phyloP scores from a whole-genome alignment of 1,140 invertebrate genomes.

The Micrasema minimum region DNA sequence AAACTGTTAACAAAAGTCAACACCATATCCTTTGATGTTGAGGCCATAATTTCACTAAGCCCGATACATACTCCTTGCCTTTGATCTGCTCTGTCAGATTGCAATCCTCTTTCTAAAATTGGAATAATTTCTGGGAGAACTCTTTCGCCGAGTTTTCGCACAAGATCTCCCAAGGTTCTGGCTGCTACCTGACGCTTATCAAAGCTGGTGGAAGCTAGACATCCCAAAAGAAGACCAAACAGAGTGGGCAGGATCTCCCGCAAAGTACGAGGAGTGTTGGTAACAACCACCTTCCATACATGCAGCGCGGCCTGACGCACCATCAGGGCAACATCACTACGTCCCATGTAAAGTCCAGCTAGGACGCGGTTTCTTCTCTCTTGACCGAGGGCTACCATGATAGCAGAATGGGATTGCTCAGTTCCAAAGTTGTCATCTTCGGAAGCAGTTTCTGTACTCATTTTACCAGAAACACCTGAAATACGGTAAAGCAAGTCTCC shows the following conservation, averaged over 20 bases:
- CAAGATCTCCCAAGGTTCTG: slow-evolving; percentile 95
- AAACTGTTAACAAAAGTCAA: slow-evolving; percentile 93
- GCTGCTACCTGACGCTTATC: slow-evolving; percentile 97
- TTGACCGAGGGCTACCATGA: slow-evolving; percentile 86
- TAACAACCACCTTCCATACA: slow-evolving; percentile 98
- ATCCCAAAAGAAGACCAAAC: slow-evolving; percentile 90
- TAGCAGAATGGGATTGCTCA: slow-evolving; percentile 93
- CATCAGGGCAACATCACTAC: slow-evolving; percentile 96
- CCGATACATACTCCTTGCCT: slow-evolving; percentile 98
- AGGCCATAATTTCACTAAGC: slow-evolving; percentile 97
- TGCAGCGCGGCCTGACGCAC: slow-evolving; percentile 97
- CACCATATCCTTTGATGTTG: slow-evolving; percentile 95
- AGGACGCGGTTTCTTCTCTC: slow-evolving; percentile 93
- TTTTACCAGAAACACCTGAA: slow-evolving; percentile 97
- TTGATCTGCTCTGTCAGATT: slow-evolving; percentile 91
- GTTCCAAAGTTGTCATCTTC: slow-evolving; percentile 99
- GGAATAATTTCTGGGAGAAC: slow-evolving; percentile 98
- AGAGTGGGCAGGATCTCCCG: slow-evolving; percentile 95
- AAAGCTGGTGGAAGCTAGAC: slow-evolving; percentile 93
- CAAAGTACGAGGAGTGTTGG: slow-evolving; percentile 96
- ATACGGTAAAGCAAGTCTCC: slow-evolving; percentile 97
- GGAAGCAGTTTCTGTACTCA: slow-evolving; percentile 97
- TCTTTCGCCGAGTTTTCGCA: slow-evolving; percentile 96
- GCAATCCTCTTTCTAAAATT: slow-evolving; percentile 92
- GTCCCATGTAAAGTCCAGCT: slow-evolving; percentile 96